These are phyloP conservation scores for Rachycentron canadum DNA, from an alignment of 2,797 vertebrate species.

Conservation along the genomic window DNA sequence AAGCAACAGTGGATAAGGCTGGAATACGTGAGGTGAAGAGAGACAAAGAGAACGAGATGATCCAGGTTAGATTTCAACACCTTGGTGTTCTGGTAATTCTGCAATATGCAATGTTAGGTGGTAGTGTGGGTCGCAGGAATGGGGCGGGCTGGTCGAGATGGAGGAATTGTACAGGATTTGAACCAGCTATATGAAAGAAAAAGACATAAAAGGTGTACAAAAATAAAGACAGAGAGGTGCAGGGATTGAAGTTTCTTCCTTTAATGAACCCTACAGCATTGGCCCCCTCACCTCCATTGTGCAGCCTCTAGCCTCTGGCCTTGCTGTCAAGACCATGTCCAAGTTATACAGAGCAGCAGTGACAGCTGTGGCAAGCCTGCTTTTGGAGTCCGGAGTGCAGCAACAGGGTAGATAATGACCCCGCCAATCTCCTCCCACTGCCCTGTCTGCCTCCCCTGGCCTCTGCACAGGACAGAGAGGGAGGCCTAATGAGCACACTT, in stretches of 20 bases:
- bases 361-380: slow-evolving; percentile 58
- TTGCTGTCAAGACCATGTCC: slow-evolving; percentile 69
- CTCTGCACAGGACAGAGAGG: slow-evolving; percentile 24
- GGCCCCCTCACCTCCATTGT: slow-evolving; percentile 22
- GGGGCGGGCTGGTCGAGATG: neutral
- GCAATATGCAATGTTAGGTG: slow-evolving; percentile 18
- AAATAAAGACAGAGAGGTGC: slow-evolving; percentile 35
- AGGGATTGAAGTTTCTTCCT: slow-evolving; percentile 34
- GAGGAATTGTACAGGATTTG: slow-evolving; percentile 1
- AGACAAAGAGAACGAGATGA: slow-evolving; percentile 48
- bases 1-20: slow-evolving; percentile 24
- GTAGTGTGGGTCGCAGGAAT: slow-evolving; percentile 18
- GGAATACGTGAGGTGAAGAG: slow-evolving; percentile 35
- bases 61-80: slow-evolving; percentile 43
- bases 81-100: slow-evolving; percentile 24
- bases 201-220: neutral
- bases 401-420: slow-evolving; percentile 74
- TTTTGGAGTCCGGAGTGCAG: slow-evolving; percentile 74
- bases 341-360: slow-evolving; percentile 33
- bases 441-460: slow-evolving; percentile 46
- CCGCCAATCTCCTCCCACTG: slow-evolving; percentile 61
- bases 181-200: slow-evolving; percentile 7
- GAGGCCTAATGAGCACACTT: slow-evolving; percentile 75
- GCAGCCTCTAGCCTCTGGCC: slow-evolving; percentile 51
- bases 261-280: slow-evolving; percentile 66